Base-by-base conservation (phyloP, 2,888 invertebrate genomes). In the Thecocarcelia acutangulata region DNA sequence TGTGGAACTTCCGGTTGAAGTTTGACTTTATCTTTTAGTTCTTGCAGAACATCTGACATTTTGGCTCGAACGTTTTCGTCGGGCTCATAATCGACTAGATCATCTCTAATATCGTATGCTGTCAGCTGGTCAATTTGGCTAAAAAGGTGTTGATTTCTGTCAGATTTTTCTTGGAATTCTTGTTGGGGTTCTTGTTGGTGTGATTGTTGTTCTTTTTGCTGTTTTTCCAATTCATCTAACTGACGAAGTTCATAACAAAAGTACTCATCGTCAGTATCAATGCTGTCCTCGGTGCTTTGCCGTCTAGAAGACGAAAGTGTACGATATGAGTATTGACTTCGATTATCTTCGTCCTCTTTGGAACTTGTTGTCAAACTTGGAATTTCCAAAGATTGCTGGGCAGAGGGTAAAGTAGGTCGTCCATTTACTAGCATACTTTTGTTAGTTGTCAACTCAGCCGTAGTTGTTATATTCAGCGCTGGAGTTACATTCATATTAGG, bases 211-310 rank as follows among this genome's bases (percentile, higher is more conserved):
- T 56, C 44, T 40, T 64, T 66, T 21, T 84, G 58, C 13, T 84
- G 95, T 83, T 95, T 92, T 89, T 97, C 97, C 90, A 97, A 93
- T 90, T 97, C 96, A 90, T 97, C 96, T 42, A 97, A 90, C 90
- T 97, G 96, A 72, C 96, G 92, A 75, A 97, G 90, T 88, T 97
- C 97, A 88, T 97, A 97, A 86, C 96, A 96, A 87, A 97, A 97
- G 95, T 97, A 97, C 89, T 97, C 97, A 87, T 97, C 97, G 91
- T 97, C 97, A 28, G 96, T 96, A 89, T 97, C 97, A 75, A 97
- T 97, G 86, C 96, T 96, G 86, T 97, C 97, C 91, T 97, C 97
- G 0, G 97, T 97, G 87, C 97, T 97, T 91, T 97, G 97, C 64
- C 97, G 93, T 84, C 97, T 92, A 0, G 97, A 97, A 1, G 97